Base-by-base conservation (phyloP, 1,140 invertebrate species). In the Platorchestia sp. region DNA sequence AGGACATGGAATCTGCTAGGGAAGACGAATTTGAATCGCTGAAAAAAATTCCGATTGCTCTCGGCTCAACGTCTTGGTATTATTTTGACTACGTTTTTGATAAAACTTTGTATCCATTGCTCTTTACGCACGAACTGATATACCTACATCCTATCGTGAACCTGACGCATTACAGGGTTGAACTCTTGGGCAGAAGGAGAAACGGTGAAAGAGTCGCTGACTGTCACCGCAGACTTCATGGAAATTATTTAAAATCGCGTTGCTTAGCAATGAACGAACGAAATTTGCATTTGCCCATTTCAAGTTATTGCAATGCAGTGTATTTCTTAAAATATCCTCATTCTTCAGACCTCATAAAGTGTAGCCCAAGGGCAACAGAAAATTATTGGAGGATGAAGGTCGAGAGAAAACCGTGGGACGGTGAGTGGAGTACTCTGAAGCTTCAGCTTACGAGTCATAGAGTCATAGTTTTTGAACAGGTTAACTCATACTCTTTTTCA, bases 21-120 rank as follows among this genome's bases (percentile, higher is more conserved):
- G 44, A 90, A 44, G 87, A 90, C 27, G 87, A 90, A 90, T 0
- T 14, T 90, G 14, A 90, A 6, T 42, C 36, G 41, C 27, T 90
- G n/a, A 10, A 14, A 42, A 42, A 42, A 14, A 90, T 42, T 90
- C 3, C 44, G 16, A 27, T 90, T 14, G 87, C 44, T 42, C 5
- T 90, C 0, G 22, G 42, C 14, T 22, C 87, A 43, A 44, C 44
- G 3, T 42, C 19, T 90, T 90, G 87, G 87, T 16, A 43, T 45
- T 42, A 90, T 90, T 14, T 90, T 7, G 44, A 44, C 27, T 90
- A 90, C 87, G 27, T 90, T 90, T 90, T 90, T 90, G 87, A 90
- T 45, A 90, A 90, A 90, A 27, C 44, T 90, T 0, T 3, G 5
- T 41, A 90, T 22, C 41, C 22, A 42, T 10, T 90, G 87, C 5